Conservation (phyloP, 1,140 invertebrate species). For the Brachionus angularis region DNA sequence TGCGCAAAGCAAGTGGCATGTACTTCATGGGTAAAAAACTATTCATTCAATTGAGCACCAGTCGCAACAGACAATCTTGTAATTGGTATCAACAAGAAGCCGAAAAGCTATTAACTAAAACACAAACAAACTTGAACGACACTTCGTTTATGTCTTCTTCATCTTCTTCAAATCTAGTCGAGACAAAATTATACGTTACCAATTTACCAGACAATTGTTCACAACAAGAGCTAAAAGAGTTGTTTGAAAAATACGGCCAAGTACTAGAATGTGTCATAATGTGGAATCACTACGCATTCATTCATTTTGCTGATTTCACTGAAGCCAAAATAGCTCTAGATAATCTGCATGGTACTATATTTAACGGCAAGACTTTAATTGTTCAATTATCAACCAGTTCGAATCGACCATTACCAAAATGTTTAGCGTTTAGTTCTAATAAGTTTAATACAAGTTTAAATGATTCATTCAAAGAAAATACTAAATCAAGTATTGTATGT, state of each 20-base stretch:
- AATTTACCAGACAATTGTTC: slow-evolving; percentile 20
- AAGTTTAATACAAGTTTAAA: no score
- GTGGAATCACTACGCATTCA: slow-evolving; percentile 41
- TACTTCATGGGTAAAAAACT: slow-evolving; percentile 19
- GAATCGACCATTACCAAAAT: slow-evolving; percentile 30
- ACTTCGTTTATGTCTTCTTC: not conserved
- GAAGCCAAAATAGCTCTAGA: slow-evolving; percentile 27
- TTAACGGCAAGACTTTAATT: not conserved
- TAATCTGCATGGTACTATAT: slow-evolving; percentile 17
- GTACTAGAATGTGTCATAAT: slow-evolving; percentile 42
- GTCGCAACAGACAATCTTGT: not conserved
- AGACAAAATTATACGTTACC: slow-evolving; percentile 17
- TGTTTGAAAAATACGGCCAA: slow-evolving; percentile 21
- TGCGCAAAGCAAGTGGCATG: not conserved
- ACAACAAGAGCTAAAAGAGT: not conserved
- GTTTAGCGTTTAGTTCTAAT: slow-evolving; percentile 11
- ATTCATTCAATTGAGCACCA: slow-evolving; percentile 28
- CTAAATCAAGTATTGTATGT: not conserved
- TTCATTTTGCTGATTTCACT: slow-evolving; percentile 23
- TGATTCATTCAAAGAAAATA: no score
- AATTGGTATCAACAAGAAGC: slow-evolving; percentile 34
- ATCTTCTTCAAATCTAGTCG: not conserved
- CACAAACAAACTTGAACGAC: not conserved
- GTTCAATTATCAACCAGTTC: slow-evolving; percentile 29
- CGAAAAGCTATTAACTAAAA: not conserved